Evolutionary conservation across 2,888 invertebrate genomes (phyloP).

Genomic region (Phortica okadai): DNA sequence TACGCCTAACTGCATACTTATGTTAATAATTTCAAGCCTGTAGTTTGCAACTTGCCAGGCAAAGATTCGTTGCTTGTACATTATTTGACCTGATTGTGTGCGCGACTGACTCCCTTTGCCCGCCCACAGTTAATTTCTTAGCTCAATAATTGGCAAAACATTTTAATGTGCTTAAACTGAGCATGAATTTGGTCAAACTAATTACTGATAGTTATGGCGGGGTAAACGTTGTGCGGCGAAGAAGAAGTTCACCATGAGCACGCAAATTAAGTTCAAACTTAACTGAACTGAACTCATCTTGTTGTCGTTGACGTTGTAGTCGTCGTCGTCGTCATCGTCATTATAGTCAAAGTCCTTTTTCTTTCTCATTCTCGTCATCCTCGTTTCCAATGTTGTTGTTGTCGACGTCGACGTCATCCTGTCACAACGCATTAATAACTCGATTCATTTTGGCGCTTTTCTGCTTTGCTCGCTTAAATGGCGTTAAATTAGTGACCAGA

Average conservation of each 20-base stretch:
- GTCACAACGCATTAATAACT: conserved; percentile 17
- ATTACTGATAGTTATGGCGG: conserved; percentile 51
- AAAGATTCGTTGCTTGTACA: conserved; percentile 38
- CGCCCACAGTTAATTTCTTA: conserved; percentile 27
- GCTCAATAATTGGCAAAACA: conserved; percentile 21
- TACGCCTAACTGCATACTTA: conserved; percentile 27
- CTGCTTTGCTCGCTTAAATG: conserved; percentile 18
- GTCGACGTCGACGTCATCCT: background rate
- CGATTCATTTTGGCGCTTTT: conserved; percentile 1
- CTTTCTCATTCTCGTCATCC: background rate
- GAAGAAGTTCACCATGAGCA: background rate
- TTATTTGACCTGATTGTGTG: conserved; percentile 13
- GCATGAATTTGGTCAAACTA: conserved; percentile 55
- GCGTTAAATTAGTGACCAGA: conserved; percentile 21
- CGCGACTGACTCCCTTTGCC: background rate
- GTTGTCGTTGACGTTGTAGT: background rate
- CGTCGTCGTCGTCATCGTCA: background rate
- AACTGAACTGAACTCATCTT: background rate
- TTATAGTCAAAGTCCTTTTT: background rate
- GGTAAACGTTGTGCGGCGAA: background rate
- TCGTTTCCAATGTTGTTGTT: background rate
- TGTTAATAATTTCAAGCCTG: conserved; percentile 21
- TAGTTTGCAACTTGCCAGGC: conserved; percentile 19
- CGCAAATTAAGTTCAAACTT: background rate
- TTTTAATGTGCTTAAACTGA: conserved; percentile 55